Evolutionary conservation across 2,113 vertebrate genomes (phyloP), one percentile per base, ranked within the genome.

Genomic region (Callospermophilus lateralis): DNA sequence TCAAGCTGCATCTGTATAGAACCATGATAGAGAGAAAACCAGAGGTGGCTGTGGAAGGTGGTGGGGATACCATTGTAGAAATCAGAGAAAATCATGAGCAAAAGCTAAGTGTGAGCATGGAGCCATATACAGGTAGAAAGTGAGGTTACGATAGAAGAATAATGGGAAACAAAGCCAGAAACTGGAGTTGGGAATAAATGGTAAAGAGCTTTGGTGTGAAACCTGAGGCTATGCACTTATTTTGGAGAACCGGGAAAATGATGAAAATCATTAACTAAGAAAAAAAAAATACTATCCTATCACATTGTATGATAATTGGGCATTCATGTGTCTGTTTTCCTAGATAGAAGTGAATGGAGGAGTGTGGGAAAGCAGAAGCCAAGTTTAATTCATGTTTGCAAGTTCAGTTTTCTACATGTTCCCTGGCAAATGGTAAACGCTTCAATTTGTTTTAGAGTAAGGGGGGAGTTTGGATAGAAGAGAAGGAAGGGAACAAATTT

Each of bases 371-470:
- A 86, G 68, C 74, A 72, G 51, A 96, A 73, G 45, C 48, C 19
- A 74, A 79, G 30, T 81, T 70, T 84, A 85, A 63, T 55, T 94
- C 24, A n/a, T 12, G 12, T 72, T 90, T 58, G 34, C 76, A 58
- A 61, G n/a, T 68, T 48, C 48, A 74, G 17, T 16, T 73, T 76
- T 68, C 63, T 90, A 55, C 55, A 72, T 8, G 78, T 74, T 53
- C 10, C 37, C 65, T 70, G 17, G 13, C 32, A 51, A n/a, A 26
- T 55, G 4, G 28, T 24, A 76, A 30, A 12, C 48, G 28, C 13
- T 61, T 93, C 77, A 72, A 37, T 39, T 15, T 32, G 45, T 34
- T 42, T 68, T 53, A 78, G 67, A 51, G 37, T 80, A 55, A 74
- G 2, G 26, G 77, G 2, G 32, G 20, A 77, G 77, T 28, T 78